Evolutionary conservation across 1,140 invertebrate genomes (phyloP), one percentile per base, ranked within the genome.

Genomic region (Aphelinus certus): DNA sequence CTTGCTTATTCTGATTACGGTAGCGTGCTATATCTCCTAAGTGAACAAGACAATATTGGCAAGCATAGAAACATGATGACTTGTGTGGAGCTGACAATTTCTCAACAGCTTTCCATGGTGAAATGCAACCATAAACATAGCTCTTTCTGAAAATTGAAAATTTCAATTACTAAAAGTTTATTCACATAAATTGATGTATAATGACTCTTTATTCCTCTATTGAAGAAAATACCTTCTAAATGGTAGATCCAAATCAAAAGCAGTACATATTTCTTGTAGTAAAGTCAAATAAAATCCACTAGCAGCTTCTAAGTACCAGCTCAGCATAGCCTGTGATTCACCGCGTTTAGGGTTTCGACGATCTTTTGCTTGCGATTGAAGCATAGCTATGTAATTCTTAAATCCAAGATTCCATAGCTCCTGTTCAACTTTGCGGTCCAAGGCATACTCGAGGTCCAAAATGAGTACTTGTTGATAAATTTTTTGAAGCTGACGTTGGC

Each of bases 331-430:
- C 80, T 95, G 93, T 10, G 90, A 91, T 83, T 95, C 94, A 76
- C 89, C 90, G 73, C 93, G 89, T 71, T 92, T 91, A 7, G 91
- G 89, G 88, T 92, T 95, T 91, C 94, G 94, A 82, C 92, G 92
- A 80, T 95, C 94, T 81, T 94, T 94, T 7, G 92, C 90, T 71
- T 93, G 91, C 43, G 90, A 90, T 82, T 96, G 95, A 58, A 96
- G 85, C 45, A 90, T 90, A 74, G 91, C 93, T 85, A 96, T 96
- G 84, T 95, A 94, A 85, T 95, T 95, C 84, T 96, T 96, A 88
- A 96, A 96, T 9, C 94, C 94, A 83, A 94, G 89, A 84, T 95
- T 96, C 95, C 95, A 96, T 76, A 96, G 86, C 81, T 96, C 95
- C 83, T 95, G 95, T 85, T 96, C 95, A 43, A 96, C 94, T 88